Percentiles rank a stretch among this genome's conserved stretches.
These are phyloP conservation scores for Vimba vimba DNA, from an alignment of 2,113 vertebrate species.

Conservation along the genomic window DNA sequence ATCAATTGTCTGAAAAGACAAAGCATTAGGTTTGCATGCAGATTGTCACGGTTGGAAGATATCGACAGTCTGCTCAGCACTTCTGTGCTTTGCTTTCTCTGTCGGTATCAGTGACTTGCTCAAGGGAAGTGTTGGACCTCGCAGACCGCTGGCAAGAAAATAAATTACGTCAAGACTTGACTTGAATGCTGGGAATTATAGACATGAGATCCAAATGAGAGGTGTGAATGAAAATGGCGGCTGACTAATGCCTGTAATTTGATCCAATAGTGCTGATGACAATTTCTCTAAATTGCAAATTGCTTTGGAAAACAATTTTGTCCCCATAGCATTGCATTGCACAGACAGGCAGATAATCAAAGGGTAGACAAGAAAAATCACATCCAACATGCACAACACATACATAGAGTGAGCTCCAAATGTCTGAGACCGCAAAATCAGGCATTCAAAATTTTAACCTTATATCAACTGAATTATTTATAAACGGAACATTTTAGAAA, in stretches of 20 bases:
- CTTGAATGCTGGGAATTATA: slow-evolving; percentile 41
- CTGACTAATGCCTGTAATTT: slow-evolving; percentile 44
- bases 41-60: slow-evolving; percentile 57
- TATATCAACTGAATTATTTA: too few species aligned
- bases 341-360: slow-evolving; percentile 34
- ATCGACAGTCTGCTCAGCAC: slow-evolving; percentile 54
- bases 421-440: not conserved
- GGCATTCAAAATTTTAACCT: not conserved
- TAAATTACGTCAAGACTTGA: slow-evolving; percentile 32
- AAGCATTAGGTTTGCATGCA: slow-evolving; percentile 57
- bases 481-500: not conserved
- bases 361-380: slow-evolving; percentile 1
- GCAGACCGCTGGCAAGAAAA: slow-evolving; percentile 32
- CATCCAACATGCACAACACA: not conserved
- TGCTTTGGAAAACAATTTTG: slow-evolving; percentile 43
- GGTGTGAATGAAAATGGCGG: slow-evolving; percentile 35
- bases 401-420: not conserved
- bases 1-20: slow-evolving; percentile 61
- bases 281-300: slow-evolving; percentile 44
- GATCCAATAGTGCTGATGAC: slow-evolving; percentile 41
- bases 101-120: slow-evolving; percentile 22
- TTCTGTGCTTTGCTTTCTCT: slow-evolving; percentile 11
- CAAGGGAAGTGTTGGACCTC: slow-evolving; percentile 11
- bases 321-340: slow-evolving; percentile 25
- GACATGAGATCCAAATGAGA: slow-evolving; percentile 42